Base-by-base conservation (phyloP, 2,113 vertebrate species). In the Myotis lucifugus region DNA sequence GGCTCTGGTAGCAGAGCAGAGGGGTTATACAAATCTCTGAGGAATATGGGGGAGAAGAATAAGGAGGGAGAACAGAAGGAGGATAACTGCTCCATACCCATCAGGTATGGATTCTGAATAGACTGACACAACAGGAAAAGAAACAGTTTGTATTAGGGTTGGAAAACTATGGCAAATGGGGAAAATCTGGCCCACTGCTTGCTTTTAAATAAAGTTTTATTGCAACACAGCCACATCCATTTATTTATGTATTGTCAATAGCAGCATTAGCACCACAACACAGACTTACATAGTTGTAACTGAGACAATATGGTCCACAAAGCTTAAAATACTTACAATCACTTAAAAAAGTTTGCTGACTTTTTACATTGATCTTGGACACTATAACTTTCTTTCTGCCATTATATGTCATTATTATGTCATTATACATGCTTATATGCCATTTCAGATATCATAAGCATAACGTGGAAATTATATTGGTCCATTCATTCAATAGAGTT, bases 131-230 rank as follows among this genome's bases (percentile, higher is more conserved):
- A 42, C 40, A 61, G 27, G 18, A 66, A 89, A 88, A 95, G 12
- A n/a, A 86, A 61, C 2, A 27, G 69, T 84, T 94, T 94, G 92
- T 50, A 66, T 56, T 76, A 69, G 40, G 21, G 15, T 23, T 83
- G 61, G 14, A 59, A 77, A 61, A 92, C 8, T 78, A 18, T 15
- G 77, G n/a, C 14, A 56, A 3, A 21, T 82, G 34, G 25, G 46
- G 64, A 40, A 92, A 78, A 76, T 89, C 2, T 61, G 56, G 12
- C n/a, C 37, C 5, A 48, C 48, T 50, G 19, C 25, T 82, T 81
- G 42, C n/a, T 96, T 88, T 93, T 94, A 91, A 96, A 59, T 94
- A 84, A 95, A 79, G 9, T 83, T 92, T 91, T 76, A 86, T 79
- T 85, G 91, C n/a, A 32, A 78, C 17, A 56, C 3, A 88, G 25